phyloP scores from a whole-genome alignment of 2,113 vertebrate genomes.

The Pristiophorus japonicus region DNA sequence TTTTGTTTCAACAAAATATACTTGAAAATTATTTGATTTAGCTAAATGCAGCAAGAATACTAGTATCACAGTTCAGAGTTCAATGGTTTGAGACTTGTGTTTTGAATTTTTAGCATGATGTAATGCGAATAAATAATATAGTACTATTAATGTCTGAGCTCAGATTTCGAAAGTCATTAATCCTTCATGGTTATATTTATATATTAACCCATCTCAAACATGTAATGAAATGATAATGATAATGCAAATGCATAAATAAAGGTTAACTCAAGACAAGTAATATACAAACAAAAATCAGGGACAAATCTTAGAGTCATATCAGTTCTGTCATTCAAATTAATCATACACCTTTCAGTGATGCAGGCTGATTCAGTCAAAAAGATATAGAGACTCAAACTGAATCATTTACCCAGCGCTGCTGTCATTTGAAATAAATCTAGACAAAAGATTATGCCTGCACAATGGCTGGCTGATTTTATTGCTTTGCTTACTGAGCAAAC shows the following conservation, averaged over 20 bases:
- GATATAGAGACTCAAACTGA: background rate
- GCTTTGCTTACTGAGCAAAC: background rate
- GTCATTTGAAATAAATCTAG: background rate
- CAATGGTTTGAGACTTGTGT: background rate
- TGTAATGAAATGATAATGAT: background rate
- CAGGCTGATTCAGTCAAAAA: constrained; percentile 15
- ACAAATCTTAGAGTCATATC: background rate
- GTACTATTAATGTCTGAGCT: background rate
- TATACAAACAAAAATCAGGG: background rate
- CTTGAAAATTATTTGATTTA: background rate
- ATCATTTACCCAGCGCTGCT: background rate
- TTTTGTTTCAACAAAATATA: background rate
- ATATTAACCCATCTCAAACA: background rate
- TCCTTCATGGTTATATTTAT: background rate
- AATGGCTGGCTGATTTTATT: background rate
- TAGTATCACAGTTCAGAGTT: background rate
- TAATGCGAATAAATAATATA: background rate
- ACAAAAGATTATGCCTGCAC: background rate
- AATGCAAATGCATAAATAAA: background rate
- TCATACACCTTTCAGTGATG: background rate
- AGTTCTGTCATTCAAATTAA: constrained; percentile 19
- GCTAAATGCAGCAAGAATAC: background rate
- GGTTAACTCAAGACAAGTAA: background rate
- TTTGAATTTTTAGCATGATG: background rate
- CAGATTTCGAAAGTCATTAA: background rate